Conservation (phyloP, 2,113 vertebrate species). For the western clawed frog (Xenopus tropicalis) region DNA sequence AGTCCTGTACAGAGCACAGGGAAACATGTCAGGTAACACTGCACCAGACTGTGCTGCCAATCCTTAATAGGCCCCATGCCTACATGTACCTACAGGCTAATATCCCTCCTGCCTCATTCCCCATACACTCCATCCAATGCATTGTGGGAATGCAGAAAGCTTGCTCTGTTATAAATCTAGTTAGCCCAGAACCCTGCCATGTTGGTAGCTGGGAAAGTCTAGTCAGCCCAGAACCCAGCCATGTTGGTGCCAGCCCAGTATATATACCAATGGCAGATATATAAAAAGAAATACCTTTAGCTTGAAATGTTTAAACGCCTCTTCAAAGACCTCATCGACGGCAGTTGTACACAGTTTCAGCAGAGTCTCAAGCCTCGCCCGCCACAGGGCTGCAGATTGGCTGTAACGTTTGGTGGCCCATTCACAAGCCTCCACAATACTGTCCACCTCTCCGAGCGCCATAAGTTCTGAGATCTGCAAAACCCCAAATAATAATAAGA, state of each 20-base stretch:
- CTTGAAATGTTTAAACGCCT: slow-evolving; percentile 70
- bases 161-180: no score
- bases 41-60: no score
- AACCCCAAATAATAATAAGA: not conserved
- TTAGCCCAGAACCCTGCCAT: no score
- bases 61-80: no score
- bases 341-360: slow-evolving; percentile 61
- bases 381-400: slow-evolving; percentile 72
- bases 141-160: no score
- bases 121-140: no score
- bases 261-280: no score
- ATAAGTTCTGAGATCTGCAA: slow-evolving; percentile 52
- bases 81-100: no score
- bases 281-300: slow-evolving; percentile 67
- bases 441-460: slow-evolving; percentile 53
- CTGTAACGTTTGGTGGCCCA: slow-evolving; percentile 64
- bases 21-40: not conserved
- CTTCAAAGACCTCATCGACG: slow-evolving; percentile 68
- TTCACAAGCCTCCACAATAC: slow-evolving; percentile 66
- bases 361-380: slow-evolving; percentile 72
- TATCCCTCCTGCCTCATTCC: no score
- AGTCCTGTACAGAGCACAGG: slow-evolving; percentile 60
- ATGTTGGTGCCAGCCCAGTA: no score
- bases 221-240: no score
- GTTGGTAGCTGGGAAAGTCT: no score